These are phyloP conservation scores for Hyposoter dolosus DNA, from an alignment of 2,888 invertebrate genomes.

Conservation along the genomic window DNA sequence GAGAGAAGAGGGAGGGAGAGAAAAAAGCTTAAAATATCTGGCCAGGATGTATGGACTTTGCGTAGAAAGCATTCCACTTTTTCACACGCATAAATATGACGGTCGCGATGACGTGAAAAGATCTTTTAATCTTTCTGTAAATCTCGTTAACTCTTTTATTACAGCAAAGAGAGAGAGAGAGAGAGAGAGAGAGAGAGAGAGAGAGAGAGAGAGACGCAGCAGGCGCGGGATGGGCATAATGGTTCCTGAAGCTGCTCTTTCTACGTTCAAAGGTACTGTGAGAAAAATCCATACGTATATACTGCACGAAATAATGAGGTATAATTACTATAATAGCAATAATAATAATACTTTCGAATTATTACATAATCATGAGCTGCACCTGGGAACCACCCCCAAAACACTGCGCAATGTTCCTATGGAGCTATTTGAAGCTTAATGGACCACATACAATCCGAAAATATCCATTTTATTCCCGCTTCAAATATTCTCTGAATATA, in stretches of 20 bases:
- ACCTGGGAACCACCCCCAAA: background rate
- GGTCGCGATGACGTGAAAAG: constrained; percentile 49
- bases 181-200: no score
- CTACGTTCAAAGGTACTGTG: constrained; percentile 12
- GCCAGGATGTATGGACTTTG: background rate
- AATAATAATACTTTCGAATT: constrained; percentile 5
- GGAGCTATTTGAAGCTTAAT: background rate
- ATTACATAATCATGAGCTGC: background rate
- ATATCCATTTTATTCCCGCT: no score
- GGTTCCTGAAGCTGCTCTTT: constrained; percentile 27
- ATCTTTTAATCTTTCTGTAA: constrained; percentile 64
- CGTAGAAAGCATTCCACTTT: constrained; percentile 33
- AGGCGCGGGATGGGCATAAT: constrained; percentile 22
- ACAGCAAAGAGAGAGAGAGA: constrained; percentile 29
- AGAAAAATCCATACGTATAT: constrained; percentile 1
- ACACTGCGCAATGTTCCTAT: background rate
- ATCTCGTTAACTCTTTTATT: constrained; percentile 61
- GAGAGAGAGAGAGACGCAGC: constrained; percentile 29
- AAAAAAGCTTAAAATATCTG: constrained; percentile 25
- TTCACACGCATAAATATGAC: constrained; percentile 54
- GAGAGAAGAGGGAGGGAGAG: background rate
- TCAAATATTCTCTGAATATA: no score
- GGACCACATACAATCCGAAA: background rate
- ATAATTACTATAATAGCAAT: constrained; percentile 13
- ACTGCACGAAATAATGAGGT: background rate